Conservation (phyloP, 2,888 invertebrate genomes). For the Myathropa florea region DNA sequence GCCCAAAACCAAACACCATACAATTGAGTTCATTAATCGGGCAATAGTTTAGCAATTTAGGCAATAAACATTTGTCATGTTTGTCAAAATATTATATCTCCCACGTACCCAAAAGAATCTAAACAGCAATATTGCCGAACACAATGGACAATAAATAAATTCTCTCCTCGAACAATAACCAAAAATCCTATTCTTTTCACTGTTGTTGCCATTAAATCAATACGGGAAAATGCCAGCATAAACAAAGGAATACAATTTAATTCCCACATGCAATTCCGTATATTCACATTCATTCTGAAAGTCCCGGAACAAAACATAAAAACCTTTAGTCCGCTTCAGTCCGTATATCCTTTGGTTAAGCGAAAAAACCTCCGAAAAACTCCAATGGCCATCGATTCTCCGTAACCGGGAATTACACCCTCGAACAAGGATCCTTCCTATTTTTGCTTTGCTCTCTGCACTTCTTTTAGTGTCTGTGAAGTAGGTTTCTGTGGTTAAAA, state of each 20-base stretch:
- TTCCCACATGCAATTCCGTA: constrained; percentile 67
- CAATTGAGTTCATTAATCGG: constrained; percentile 24
- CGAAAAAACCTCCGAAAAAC: background rate
- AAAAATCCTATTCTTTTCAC: constrained; percentile 65
- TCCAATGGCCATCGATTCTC: constrained; percentile 61
- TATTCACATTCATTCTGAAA: constrained; percentile 57
- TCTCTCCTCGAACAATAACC: constrained; percentile 43
- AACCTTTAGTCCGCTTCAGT: background rate
- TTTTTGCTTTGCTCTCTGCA: background rate
- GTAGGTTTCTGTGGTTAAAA: constrained; percentile 60
- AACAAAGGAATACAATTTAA: constrained; percentile 68
- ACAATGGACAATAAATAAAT: constrained; percentile 57
- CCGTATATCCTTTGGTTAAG: background rate
- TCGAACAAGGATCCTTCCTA: constrained; percentile 5
- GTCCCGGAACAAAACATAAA: constrained; percentile 27
- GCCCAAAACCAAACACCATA: background rate
- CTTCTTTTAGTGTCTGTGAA: constrained; percentile 23
- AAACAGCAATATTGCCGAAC: constrained; percentile 1
- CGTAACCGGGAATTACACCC: constrained; percentile 44
- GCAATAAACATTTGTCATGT: constrained; percentile 60
- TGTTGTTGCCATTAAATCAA: constrained; percentile 65
- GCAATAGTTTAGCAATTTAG: constrained; percentile 25
- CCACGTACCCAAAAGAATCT: background rate
- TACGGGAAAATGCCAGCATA: constrained; percentile 50
- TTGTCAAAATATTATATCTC: constrained; percentile 2